Percentiles rank a stretch among this genome's conserved stretches.
Evolutionary conservation across 2,113 vertebrate genomes (phyloP).

Genomic region (Pomatostomus ruficeps): DNA sequence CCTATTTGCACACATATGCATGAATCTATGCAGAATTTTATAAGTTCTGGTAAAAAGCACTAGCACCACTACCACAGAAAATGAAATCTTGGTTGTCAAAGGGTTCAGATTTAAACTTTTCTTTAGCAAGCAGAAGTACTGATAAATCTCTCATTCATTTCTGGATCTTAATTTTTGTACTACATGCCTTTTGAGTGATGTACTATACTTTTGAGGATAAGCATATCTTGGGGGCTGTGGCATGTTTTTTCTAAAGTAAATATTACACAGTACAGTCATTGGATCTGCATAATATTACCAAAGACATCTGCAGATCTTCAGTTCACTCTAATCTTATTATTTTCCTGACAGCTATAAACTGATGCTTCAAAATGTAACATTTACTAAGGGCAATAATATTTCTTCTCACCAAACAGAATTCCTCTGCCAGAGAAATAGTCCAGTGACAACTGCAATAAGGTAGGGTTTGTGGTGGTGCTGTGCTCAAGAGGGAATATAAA

Average conservation of each 20-base stretch:
- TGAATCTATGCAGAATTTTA: neutral
- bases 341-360: neutral
- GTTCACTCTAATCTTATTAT: neutral
- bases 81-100: neutral
- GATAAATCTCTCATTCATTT: neutral
- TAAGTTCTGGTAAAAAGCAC: neutral
- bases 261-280: neutral
- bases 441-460: neutral
- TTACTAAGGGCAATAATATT: neutral
- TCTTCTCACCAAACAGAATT: neutral
- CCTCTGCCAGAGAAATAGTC: neutral
- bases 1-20: accelerated
- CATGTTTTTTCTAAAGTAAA: neutral
- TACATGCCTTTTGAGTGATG: neutral
- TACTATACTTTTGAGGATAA: neutral
- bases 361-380: neutral
- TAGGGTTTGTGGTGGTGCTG: neutral
- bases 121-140: neutral
- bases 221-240: neutral
- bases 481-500: neutral
- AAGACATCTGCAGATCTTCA: slow-evolving; percentile 23
- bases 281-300: neutral
- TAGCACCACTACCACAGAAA: neutral
- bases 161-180: neutral
- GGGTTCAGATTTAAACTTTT: neutral